phyloP scores from a whole-genome alignment of 2,113 vertebrate genomes.

The Leptocoma aspasia region DNA sequence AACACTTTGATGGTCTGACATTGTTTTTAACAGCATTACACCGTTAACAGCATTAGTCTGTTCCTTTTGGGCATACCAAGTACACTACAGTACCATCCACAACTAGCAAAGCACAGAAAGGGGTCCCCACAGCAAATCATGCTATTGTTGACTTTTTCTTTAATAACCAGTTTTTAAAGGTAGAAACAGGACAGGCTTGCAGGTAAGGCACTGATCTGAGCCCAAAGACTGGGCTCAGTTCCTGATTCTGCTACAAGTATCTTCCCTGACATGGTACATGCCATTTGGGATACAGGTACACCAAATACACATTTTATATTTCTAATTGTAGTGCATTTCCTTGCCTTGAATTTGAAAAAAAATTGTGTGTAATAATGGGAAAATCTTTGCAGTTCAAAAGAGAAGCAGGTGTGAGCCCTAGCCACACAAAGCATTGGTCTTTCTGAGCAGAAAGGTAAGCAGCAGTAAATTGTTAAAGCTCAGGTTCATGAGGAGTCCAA shows the following conservation, averaged over 20 bases:
- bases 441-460: not conserved
- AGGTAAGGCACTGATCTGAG: not conserved
- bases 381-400: constrained; percentile 10
- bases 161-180: not conserved
- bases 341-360: not conserved
- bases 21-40: not conserved
- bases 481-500: not conserved
- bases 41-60: no score
- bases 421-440: not conserved
- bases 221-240: not conserved
- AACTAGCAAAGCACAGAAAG: not conserved
- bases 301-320: not conserved
- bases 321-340: not conserved
- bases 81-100: not conserved
- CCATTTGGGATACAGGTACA: fast-evolving
- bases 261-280: fast-evolving
- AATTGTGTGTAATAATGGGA: not conserved
- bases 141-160: not conserved
- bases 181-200: not conserved
- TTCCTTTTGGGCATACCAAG: not conserved
- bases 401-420: not conserved
- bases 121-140: not conserved
- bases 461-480: not conserved
- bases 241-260: not conserved
- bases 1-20: not conserved